Evolutionary conservation across 2,888 invertebrate genomes (phyloP).

Genomic region (Ophion ventricosus): DNA sequence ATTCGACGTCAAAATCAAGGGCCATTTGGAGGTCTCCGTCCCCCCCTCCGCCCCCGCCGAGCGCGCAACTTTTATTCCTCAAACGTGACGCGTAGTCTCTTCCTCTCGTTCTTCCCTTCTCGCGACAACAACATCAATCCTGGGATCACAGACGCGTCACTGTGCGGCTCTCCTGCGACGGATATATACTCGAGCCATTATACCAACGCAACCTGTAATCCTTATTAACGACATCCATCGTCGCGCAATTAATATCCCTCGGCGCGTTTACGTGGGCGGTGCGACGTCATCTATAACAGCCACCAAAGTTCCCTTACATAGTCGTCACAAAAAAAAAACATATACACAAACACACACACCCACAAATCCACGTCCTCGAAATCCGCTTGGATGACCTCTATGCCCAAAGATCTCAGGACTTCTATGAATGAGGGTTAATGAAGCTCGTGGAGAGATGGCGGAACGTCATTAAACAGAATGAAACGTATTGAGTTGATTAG

Average conservation of each 20-base stretch:
- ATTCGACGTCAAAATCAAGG: neutral
- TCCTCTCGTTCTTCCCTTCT: neutral
- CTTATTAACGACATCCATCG: constrained; percentile 52
- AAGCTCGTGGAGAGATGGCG: too few species aligned
- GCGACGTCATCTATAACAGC: neutral
- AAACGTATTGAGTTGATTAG: too few species aligned
- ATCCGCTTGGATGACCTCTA: too few species aligned
- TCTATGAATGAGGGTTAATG: too few species aligned
- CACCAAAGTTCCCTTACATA: neutral
- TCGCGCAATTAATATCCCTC: constrained; percentile 50
- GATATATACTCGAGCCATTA: constrained; percentile 40
- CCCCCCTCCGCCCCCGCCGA: neutral
- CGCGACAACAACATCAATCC: constrained; percentile 54
- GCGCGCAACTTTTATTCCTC: neutral
- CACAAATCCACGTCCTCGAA: too few species aligned
- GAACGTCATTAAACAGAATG: too few species aligned
- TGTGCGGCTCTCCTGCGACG: neutral
- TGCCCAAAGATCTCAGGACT: too few species aligned
- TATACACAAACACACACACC: too few species aligned
- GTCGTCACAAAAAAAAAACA: neutral
- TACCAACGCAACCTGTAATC: constrained; percentile 32
- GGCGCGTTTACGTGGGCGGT: neutral
- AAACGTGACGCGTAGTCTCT: neutral
- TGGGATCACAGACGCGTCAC: constrained; percentile 34
- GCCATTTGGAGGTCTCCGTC: neutral